Conservation (phyloP, 2,113 vertebrate species). For the Euleptes europaea region DNA sequence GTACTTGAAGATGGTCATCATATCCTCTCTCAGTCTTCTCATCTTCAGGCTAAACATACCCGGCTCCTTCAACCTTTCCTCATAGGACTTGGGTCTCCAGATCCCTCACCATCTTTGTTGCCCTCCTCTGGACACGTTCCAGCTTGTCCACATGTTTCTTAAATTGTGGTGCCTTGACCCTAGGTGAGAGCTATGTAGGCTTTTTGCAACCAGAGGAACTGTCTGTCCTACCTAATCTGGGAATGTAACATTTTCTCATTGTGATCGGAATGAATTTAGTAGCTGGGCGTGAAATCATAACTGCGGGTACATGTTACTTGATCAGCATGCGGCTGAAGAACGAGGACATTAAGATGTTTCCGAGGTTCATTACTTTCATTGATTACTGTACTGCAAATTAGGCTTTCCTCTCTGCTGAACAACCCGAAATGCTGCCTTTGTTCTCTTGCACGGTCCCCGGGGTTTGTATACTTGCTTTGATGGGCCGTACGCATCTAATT, state of each 20-base stretch:
- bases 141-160: no score
- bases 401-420: background rate
- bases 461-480: background rate
- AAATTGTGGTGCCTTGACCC: no score
- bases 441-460: background rate
- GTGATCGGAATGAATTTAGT: background rate
- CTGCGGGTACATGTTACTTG: background rate
- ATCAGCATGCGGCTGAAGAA: background rate
- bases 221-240: background rate
- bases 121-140: no score
- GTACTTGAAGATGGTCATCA: no score
- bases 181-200: background rate
- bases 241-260: background rate
- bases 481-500: background rate
- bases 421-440: background rate
- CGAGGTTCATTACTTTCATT: background rate
- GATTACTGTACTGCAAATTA: background rate
- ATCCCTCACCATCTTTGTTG: no score
- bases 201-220: background rate
- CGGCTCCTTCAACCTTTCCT: no score
- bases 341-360: constrained; percentile 9
- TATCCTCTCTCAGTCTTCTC: no score
- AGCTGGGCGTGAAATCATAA: background rate
- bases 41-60: no score
- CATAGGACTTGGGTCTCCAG: no score